Conservation (phyloP, 2,888 invertebrate genomes). For the Acronicta leporina region DNA sequence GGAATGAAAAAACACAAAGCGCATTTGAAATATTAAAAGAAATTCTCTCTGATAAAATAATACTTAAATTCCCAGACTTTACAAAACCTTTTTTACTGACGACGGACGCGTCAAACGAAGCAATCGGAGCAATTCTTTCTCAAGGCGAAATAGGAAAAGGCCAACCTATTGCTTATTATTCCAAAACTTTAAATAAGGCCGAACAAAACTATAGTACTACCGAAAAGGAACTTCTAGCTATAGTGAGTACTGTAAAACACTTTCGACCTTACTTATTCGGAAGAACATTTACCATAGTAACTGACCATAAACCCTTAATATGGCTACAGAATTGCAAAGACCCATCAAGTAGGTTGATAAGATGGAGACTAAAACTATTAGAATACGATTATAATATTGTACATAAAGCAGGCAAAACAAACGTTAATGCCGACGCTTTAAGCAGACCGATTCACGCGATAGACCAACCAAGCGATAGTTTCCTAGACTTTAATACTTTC, state of each 20-base stretch:
- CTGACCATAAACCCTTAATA: constrained; percentile 2
- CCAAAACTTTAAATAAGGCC: not conserved
- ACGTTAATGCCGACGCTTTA: not conserved
- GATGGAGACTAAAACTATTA: constrained; percentile 1
- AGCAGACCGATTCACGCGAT: too few species aligned
- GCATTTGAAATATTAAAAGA: constrained; percentile 5
- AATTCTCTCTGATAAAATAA: constrained; percentile 1
- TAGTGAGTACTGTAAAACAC: not conserved
- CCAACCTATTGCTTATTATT: not conserved
- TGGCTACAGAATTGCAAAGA: not conserved
- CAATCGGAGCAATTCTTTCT: constrained; percentile 3
- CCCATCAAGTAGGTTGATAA: not conserved
- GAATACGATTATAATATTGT: constrained; percentile 4
- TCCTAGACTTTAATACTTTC: too few species aligned
- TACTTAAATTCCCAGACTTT: constrained; percentile 11
- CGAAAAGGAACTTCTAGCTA: constrained; percentile 3
- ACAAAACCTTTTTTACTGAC: constrained; percentile 7
- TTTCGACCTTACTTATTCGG: not conserved
- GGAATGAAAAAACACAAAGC: constrained; percentile 4
- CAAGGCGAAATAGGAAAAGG: constrained; percentile 7
- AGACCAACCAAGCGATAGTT: too few species aligned
- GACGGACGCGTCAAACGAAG: constrained; percentile 11
- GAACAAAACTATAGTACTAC: constrained; percentile 4
- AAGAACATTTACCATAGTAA: not conserved
- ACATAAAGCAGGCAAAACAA: constrained; percentile 3